These are phyloP conservation scores for Cricetomys ansorgei DNA, from an alignment of 2,113 vertebrate species.

Conservation along the genomic window DNA sequence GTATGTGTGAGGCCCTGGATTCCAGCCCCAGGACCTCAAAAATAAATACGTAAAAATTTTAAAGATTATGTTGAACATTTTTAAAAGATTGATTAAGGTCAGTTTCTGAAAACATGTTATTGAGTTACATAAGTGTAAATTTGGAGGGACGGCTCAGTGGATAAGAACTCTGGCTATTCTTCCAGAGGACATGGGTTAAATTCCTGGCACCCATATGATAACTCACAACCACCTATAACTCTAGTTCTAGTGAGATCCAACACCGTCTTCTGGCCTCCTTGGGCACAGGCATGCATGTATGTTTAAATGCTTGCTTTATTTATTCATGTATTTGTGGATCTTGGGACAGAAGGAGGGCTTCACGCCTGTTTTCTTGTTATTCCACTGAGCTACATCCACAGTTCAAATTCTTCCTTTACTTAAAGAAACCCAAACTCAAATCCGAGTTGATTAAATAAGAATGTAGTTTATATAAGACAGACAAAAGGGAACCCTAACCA, in stretches of 20 bases:
- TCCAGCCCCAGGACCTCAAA: not conserved
- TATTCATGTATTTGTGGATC: not conserved
- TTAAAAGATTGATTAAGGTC: not conserved
- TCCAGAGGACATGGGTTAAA: not conserved
- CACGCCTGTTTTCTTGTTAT: not conserved
- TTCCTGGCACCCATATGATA: not conserved
- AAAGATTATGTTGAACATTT: not conserved
- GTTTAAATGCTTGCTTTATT: not conserved
- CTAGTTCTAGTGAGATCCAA: not conserved
- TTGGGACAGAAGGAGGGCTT: not conserved
- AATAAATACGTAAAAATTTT: not conserved
- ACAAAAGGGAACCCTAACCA: not conserved
- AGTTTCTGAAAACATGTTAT: not conserved
- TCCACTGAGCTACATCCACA: not conserved
- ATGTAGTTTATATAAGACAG: not conserved
- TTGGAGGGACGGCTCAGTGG: not conserved
- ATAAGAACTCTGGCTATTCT: not conserved
- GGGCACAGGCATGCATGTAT: not conserved
- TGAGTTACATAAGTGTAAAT: not conserved
- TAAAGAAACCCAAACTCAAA: not conserved
- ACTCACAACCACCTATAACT: not conserved
- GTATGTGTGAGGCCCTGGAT: not conserved
- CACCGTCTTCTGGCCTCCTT: not conserved
- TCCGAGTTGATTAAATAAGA: not conserved
- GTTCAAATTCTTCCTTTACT: not conserved